These are phyloP conservation scores for Tanypteryx hageni DNA, from an alignment of 2,888 invertebrate genomes.

Conservation along the genomic window DNA sequence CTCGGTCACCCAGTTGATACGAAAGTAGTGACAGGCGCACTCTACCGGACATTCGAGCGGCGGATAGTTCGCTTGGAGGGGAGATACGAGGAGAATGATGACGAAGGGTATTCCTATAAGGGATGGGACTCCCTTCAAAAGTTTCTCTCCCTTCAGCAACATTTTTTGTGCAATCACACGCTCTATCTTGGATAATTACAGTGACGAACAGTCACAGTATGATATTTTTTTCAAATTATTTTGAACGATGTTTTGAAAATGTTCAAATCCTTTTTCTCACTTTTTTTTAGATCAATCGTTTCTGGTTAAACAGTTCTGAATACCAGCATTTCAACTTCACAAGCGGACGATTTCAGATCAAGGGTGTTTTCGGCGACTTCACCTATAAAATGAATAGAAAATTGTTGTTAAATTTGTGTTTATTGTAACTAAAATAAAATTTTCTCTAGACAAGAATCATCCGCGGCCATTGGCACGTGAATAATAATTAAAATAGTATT, in stretches of 20 bases:
- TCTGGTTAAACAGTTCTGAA: not conserved
- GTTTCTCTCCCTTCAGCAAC: not conserved
- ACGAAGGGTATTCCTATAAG: not conserved
- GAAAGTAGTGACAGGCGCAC: conserved; percentile 86
- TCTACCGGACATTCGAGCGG: conserved; percentile 83
- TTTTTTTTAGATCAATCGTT: not conserved
- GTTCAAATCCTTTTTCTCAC: not conserved
- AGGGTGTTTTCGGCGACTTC: too few species aligned
- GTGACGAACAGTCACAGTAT: not conserved
- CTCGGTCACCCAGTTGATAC: conserved; percentile 87
- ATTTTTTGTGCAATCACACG: not conserved
- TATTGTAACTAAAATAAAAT: too few species aligned
- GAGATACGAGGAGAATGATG: conserved; percentile 66
- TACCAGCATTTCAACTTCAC: too few species aligned
- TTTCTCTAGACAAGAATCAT: too few species aligned
- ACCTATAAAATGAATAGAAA: too few species aligned
- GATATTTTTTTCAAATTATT: not conserved
- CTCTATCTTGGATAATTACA: too few species aligned
- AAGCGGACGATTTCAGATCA: too few species aligned
- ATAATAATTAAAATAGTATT: too few species aligned
- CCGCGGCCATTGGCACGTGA: too few species aligned
- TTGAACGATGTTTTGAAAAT: not conserved
- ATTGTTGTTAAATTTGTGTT: too few species aligned
- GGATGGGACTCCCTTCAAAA: not conserved
- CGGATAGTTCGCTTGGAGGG: conserved; percentile 80